Percentiles rank a stretch among this genome's conserved stretches.
These are phyloP conservation scores for Oophaga sylvatica DNA, from an alignment of 2,797 vertebrate genomes.

Conservation along the genomic window DNA sequence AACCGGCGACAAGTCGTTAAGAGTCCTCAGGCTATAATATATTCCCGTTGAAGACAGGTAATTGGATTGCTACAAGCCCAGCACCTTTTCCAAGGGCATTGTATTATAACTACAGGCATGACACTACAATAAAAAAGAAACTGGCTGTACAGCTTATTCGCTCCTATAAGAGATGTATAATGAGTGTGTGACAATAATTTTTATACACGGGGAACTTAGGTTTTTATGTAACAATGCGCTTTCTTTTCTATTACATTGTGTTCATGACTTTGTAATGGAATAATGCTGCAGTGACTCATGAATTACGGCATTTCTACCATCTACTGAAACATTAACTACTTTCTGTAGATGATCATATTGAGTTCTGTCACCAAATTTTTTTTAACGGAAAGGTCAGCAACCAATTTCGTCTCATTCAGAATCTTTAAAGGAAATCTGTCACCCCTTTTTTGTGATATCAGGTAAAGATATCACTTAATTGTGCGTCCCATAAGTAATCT, in stretches of 20 bases:
- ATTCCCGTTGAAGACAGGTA: slow-evolving; percentile 23
- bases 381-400: neutral
- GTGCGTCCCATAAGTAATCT: too few relatives aligned
- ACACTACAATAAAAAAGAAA: slow-evolving; percentile 14
- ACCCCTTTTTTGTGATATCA: too few relatives aligned
- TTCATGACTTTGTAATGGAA: neutral
- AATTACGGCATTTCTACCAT: neutral
- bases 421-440: neutral
- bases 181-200: neutral
- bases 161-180: neutral
- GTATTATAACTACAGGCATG: slow-evolving; percentile 1
- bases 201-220: neutral
- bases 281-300: neutral
- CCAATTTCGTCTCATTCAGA: neutral
- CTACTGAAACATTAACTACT: neutral
- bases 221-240: neutral
- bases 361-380: neutral
- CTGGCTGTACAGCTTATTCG: neutral
- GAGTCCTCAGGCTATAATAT: neutral
- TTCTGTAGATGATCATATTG: neutral
- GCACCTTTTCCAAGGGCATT: slow-evolving; percentile 26
- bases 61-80: slow-evolving; percentile 10
- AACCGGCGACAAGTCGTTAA: neutral
- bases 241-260: slow-evolving; percentile 7
- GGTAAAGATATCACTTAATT: too few relatives aligned